Base-by-base conservation (phyloP, 53 echinoderm and acorn worm species). In the Apostichopus leukothele region DNA sequence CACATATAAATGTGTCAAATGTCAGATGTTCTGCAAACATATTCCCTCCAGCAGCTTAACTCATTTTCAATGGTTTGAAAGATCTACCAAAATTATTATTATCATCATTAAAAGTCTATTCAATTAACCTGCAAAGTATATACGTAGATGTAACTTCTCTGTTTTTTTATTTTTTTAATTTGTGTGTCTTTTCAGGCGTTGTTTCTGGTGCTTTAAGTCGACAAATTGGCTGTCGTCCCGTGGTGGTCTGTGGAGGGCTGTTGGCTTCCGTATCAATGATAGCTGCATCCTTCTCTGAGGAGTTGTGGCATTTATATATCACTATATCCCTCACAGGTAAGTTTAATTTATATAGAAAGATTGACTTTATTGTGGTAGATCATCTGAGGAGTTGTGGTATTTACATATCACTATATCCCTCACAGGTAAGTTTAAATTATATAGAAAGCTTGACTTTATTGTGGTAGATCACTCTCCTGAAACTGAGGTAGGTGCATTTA, bases 301-400 rank as follows among this genome's bases (percentile, higher is more conserved):
- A 67, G 23, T 66, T 86, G n/a, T 86, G 86, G 86, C 86, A 86
- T 16, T 68, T 86, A 18, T 86, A 86, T n/a, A 86, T 86, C 39
- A 20, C 67, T 14, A 67, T 86, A 51, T 67, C 67, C 3, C 27
- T 60, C 9, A 86, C 86, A 67, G 86, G 86, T 86, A 86, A 26
- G 4, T 81, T 21, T 16, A 51, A n/a, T 12, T 51, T 50, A 5
- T 51, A 1, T 74, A 7, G 7, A 23, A 74, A 14, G 16, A 1
- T 10, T 18, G 50, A 20, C 23, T 7, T 57, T 57, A 8, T 57
- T 39, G 39, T 39, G 39, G 39, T 39, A 39, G 39, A 39, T 39
- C 3, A 39, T 39, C 86, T 50, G 39, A 59, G 4, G 50, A 67
- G 23, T 66, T 86, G n/a, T 86, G 86, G 86, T 73, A 86, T 16